A percentile compares a stretch with the other conserved stretches of the same genome.
Evolutionary conservation across 2,797 vertebrate species (phyloP).

Genomic region (Lycodopsis pacificus): DNA sequence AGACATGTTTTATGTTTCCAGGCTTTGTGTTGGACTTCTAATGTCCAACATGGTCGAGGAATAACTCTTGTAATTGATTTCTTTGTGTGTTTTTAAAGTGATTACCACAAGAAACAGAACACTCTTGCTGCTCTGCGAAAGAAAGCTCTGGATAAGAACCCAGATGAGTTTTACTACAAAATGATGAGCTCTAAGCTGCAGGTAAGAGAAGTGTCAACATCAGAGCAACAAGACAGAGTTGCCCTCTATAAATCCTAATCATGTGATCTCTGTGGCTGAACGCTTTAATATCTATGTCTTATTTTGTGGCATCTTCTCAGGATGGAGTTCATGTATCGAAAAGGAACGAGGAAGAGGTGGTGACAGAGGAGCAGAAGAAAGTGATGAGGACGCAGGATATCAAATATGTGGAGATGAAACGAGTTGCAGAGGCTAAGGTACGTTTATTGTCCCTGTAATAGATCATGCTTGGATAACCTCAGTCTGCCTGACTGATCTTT

Average conservation of each 20-base stretch:
- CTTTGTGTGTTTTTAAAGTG: conserved; percentile 76
- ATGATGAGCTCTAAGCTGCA: conserved; percentile 90
- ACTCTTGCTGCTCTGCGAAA: conserved; percentile 90
- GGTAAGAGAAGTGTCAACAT: conserved; percentile 76
- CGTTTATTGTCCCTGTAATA: not conserved
- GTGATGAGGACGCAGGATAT: conserved; percentile 95
- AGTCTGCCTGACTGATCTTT: no score
- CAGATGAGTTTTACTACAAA: conserved; percentile 96
- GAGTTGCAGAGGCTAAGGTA: conserved; percentile 93
- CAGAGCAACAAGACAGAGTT: rapidly evolving
- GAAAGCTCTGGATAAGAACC: conserved; percentile 97
- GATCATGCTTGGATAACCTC: not conserved
- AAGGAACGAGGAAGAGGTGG: conserved; percentile 79
- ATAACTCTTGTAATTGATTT: not conserved
- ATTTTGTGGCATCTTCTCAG: conserved; percentile 73
- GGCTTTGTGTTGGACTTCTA: not conserved
- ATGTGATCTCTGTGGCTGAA: not conserved
- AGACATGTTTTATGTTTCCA: not conserved
- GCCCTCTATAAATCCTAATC: not conserved
- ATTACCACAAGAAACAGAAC: conserved; percentile 94
- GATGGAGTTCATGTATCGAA: conserved; percentile 90
- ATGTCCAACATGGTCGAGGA: rapidly evolving
- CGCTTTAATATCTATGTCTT: not conserved
- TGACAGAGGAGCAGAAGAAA: conserved; percentile 93
- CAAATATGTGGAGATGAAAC: conserved; percentile 96